Base-by-base conservation (phyloP, 2,113 vertebrate species). In the Eleginops maclovinus region DNA sequence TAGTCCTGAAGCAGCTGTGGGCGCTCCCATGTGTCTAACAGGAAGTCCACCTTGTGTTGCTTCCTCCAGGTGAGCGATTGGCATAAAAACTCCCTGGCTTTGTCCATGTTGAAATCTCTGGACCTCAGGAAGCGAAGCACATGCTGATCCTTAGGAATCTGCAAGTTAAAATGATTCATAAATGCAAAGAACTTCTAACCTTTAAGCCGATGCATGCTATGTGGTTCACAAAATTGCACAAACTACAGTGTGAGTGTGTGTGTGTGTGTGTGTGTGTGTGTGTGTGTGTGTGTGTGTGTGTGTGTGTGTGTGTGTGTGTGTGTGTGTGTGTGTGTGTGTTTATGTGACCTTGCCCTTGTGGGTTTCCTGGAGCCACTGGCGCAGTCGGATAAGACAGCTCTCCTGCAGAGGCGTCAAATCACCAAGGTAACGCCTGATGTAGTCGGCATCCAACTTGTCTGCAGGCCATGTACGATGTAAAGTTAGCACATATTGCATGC, bases 121-220 rank as follows among this genome's bases (percentile, higher is more conserved):
- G 98, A 96, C 1, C 96, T 95, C n/a, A 99, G 88, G 86, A 99
- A 99, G 21, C 97, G 96, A 60, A 99, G 93, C 21, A 98, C 97
- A 46, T 99, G 98, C 80, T 99, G 96, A 66, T 99, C 97, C 85
- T 99, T 99, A 1, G 98, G 98, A 65, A 98, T 98, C 98, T 99
- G 81, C 12, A 51, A 17, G 36, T 31, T 24, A 60, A 9, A 47
- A 12, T 43, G 13, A 17, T 7, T 51, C 19, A 73, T n/a, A 13
- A 80, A 50, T 10, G 16, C 4, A 61, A 58, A 43, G 17, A n/a
- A 19, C 3, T 22, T 0, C 14, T 60, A 9, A 43, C 16, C n/a
- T 62, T 31, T 43, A 6, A 44, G 24, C 5, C 1, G 10, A 21
- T 3, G 1, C 2, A 22, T 43, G 47, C 36, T 17, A 9, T 72